phyloP scores from a whole-genome alignment of 2,888 invertebrate genomes.

The Acleris holmiana region DNA sequence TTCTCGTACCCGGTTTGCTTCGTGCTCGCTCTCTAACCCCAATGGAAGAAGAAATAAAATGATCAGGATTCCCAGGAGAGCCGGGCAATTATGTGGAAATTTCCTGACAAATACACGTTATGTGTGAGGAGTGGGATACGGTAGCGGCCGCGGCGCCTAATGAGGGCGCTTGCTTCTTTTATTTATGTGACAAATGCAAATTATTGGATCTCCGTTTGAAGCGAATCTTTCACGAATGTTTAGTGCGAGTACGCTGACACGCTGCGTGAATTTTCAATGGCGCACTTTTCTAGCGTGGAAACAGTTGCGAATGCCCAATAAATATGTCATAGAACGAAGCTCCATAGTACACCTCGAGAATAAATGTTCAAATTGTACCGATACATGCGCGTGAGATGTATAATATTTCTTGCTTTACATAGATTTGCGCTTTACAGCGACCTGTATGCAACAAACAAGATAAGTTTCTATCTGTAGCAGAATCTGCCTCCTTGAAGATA shows the following conservation, averaged over 20 bases:
- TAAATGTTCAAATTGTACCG: slow-evolving; percentile 45
- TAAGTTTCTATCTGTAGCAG: not conserved
- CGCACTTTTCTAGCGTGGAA: slow-evolving; percentile 59
- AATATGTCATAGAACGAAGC: slow-evolving; percentile 58
- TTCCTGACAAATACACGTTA: slow-evolving; percentile 68
- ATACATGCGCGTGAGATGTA: slow-evolving; percentile 43
- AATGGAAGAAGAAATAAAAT: slow-evolving; percentile 60
- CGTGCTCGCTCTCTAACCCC: slow-evolving; percentile 64
- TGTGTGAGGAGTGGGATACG: slow-evolving; percentile 59
- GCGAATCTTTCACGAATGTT: slow-evolving; percentile 72
- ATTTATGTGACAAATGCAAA: slow-evolving; percentile 80
- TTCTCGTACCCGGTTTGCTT: slow-evolving; percentile 49
- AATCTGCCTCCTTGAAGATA: not conserved
- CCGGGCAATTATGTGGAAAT: slow-evolving; percentile 67
- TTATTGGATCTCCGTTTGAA: slow-evolving; percentile 55
- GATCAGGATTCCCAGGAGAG: slow-evolving; percentile 52
- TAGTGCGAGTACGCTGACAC: slow-evolving; percentile 62
- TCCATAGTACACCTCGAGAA: slow-evolving; percentile 48
- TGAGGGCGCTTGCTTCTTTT: slow-evolving; percentile 76
- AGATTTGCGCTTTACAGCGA: slow-evolving; percentile 14
- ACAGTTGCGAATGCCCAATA: slow-evolving; percentile 56
- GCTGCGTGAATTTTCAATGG: slow-evolving; percentile 65
- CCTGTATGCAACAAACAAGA: not conserved
- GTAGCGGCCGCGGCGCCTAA: slow-evolving; percentile 64
- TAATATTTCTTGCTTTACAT: slow-evolving; percentile 41